Percentiles rank a stretch among this genome's conserved stretches.
Evolutionary conservation across 1,140 invertebrate species (phyloP).

Genomic region (Brachionus sp.): DNA sequence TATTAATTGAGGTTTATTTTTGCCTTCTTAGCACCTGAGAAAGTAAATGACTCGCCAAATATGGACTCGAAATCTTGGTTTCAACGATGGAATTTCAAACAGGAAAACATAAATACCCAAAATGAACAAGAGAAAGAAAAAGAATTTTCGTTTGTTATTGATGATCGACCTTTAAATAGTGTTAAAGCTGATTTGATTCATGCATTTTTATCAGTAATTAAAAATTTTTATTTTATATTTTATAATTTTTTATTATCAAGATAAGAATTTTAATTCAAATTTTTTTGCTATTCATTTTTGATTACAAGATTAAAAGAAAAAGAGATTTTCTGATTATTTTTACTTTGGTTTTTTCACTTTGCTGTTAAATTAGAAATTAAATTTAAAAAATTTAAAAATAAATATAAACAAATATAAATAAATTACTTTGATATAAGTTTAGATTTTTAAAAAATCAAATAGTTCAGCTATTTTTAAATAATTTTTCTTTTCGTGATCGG

Average conservation of each 20-base stretch:
- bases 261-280: neutral
- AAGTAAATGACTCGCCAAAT: conserved; percentile 18
- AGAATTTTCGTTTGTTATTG: conserved; percentile 79
- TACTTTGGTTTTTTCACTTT: no score
- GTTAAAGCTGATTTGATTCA: conserved; percentile 98
- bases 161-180: conserved; percentile 87
- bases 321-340: no score
- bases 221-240: neutral
- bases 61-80: conserved; percentile 46
- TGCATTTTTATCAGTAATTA: conserved; percentile 83
- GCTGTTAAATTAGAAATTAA: no score
- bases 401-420: no score
- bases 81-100: conserved; percentile 42
- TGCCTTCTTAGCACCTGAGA: conserved; percentile 41
- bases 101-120: conserved; percentile 39
- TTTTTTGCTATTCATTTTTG: no score
- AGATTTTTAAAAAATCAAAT: no score
- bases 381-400: no score
- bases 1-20: conserved; percentile 47
- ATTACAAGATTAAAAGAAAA: no score
- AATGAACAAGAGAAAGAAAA: conserved; percentile 43
- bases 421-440: no score
- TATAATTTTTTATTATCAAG: conserved; percentile 55
- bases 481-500: no score
- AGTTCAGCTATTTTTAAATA: no score